A percentile compares a stretch with the other conserved stretches of the same genome.
Evolutionary conservation across 2,888 invertebrate species (phyloP).

Genomic region (Eilema sororculum): DNA sequence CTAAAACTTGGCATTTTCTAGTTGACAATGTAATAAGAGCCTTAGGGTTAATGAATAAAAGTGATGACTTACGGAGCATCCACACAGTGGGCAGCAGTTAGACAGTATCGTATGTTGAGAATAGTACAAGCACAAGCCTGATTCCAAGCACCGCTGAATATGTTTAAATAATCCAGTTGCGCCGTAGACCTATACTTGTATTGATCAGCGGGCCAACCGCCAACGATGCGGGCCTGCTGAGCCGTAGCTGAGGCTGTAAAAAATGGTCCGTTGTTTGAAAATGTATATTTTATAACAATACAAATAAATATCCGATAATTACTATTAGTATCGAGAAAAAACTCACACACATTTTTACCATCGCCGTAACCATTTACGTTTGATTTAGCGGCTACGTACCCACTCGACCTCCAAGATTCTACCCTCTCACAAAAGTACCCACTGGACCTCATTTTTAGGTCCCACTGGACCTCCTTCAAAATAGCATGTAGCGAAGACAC

Average conservation of each 20-base stretch:
- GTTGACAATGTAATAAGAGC: too few species aligned
- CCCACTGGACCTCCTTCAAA: too few species aligned
- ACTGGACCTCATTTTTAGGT: too few species aligned
- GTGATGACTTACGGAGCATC: conserved; percentile 42
- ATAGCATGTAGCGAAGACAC: too few species aligned
- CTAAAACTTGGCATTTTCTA: too few species aligned
- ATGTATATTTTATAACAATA: neutral
- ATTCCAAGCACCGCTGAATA: conserved; percentile 42
- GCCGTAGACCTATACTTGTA: conserved; percentile 59
- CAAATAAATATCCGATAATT: too few species aligned
- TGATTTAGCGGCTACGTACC: too few species aligned
- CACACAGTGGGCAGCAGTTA: conserved; percentile 59
- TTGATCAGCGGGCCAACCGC: conserved; percentile 56
- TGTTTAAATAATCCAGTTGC: conserved; percentile 50
- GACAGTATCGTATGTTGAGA: conserved; percentile 28
- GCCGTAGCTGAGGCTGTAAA: neutral
- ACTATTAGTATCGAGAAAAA: too few species aligned
- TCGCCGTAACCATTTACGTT: too few species aligned
- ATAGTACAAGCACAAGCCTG: conserved; percentile 59
- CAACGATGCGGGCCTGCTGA: conserved; percentile 41
- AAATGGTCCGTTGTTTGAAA: neutral
- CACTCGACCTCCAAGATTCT: too few species aligned
- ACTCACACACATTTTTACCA: too few species aligned
- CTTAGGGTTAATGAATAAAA: neutral
- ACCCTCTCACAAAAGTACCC: too few species aligned